Conservation (phyloP, 2,888 invertebrate species). For the Xanthorhoe spadicearia region DNA sequence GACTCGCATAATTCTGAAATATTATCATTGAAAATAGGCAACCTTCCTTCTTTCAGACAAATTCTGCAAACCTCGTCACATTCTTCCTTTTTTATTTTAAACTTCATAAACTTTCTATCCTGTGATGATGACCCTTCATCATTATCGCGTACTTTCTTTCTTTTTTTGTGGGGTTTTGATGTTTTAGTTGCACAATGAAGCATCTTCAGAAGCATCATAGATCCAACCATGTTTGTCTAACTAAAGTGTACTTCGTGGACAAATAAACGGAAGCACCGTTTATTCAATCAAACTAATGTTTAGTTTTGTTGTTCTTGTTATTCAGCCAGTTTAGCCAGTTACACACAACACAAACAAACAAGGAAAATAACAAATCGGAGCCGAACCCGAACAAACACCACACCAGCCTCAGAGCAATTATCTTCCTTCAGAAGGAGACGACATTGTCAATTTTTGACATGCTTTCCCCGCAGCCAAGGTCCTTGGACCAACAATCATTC, state of each 20-base stretch:
- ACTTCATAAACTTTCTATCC: background rate
- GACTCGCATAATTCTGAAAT: slow-evolving; percentile 53
- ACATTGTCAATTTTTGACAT: too few species aligned
- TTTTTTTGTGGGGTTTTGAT: slow-evolving; percentile 3
- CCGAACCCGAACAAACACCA: too few species aligned
- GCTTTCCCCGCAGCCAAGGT: too few species aligned
- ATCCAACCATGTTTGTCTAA: slow-evolving; percentile 27
- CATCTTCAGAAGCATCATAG: slow-evolving; percentile 30
- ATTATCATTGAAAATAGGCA: slow-evolving; percentile 62
- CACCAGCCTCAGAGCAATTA: too few species aligned
- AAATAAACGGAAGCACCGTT: background rate
- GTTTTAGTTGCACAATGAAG: slow-evolving; percentile 32
- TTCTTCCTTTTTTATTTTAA: slow-evolving; percentile 16
- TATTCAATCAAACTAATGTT: too few species aligned
- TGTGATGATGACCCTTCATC: slow-evolving; percentile 22
- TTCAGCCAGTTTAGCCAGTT: too few species aligned
- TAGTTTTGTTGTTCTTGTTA: too few species aligned
- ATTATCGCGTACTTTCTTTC: background rate
- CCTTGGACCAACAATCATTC: too few species aligned
- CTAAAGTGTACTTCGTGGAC: too few species aligned
- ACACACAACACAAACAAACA: too few species aligned
- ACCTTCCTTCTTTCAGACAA: slow-evolving; percentile 69
- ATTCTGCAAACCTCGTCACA: slow-evolving; percentile 51
- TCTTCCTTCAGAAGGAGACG: too few species aligned
- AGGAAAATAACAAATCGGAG: too few species aligned